phyloP scores from a whole-genome alignment of 2,113 vertebrate genomes.

The Chauna torquata region DNA sequence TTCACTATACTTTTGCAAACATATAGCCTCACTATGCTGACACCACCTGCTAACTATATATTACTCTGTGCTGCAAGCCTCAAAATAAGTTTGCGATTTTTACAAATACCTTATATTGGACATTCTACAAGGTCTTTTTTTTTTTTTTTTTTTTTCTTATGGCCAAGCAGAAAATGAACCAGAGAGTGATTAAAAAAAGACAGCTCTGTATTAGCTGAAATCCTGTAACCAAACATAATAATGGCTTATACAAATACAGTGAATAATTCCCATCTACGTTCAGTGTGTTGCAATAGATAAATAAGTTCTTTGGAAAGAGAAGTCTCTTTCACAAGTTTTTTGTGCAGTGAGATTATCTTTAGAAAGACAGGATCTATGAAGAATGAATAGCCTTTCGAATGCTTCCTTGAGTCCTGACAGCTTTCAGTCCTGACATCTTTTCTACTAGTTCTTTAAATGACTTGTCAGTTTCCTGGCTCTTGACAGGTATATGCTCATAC shows the following conservation, averaged over 20 bases:
- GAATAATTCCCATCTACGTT: not conserved
- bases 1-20: not conserved
- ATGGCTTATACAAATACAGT: not conserved
- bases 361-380: not conserved
- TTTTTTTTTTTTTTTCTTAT: not conserved
- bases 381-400: not conserved
- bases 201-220: not conserved
- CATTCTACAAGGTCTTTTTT: not conserved
- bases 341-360: not conserved
- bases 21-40: not conserved
- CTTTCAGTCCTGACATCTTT: not conserved
- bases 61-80: not conserved
- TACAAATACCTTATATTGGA: not conserved
- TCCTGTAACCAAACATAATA: not conserved
- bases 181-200: not conserved
- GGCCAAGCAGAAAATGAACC: not conserved
- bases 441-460: not conserved
- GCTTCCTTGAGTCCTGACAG: not conserved
- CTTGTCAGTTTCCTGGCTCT: slow-evolving; percentile 8
- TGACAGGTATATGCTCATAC: not conserved
- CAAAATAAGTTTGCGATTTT: not conserved
- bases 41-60: not conserved
- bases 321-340: not conserved
- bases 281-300: not conserved
- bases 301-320: not conserved